Evolutionary conservation across 2,888 invertebrate species (phyloP), one percentile per base, ranked within the genome.

Genomic region (Nebria brevicollis): DNA sequence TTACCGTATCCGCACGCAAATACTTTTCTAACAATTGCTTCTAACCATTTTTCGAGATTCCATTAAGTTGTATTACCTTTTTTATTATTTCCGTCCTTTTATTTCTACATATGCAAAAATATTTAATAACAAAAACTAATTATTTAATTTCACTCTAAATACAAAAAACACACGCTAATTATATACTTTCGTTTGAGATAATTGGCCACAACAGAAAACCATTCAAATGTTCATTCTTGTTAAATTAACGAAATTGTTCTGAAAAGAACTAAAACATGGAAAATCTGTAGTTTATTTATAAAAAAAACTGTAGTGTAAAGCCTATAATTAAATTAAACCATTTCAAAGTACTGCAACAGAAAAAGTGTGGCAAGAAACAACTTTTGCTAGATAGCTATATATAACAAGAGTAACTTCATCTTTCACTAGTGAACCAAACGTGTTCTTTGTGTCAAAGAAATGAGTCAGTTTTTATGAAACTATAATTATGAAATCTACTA

Each of bases 381-480:
- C 77, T 72, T 77, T 77, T 77, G 77, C 77, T 77, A 54, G 34
- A 10, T 11, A 66, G 25, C 72, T 77, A 20, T 25, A 66, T 15
- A 66, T 25, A 70, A 70, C 8, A 70, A 13, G 20, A 64, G 72
- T 77, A 65, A 75, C 75, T 65, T 65, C 15, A n/a, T 75, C 77
- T 77, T 77, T 77, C 77, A 77, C 77, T 77, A 41, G 66, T 70
- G 72, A 75, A 26, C 72, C 43, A 72, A 77, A 77, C 72, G 64
- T 64, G 77, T 77, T 77, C 26, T 72, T 34, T 72, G 64, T 26
- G n/a, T 43, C 25, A 6, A 41, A 43, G 68, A 34, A 26, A 20
- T 34, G 11, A 15, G 13, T 70, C 70, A 70, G 70, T 70, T 25
- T 34, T 70, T 11, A 25, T 20, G 25, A 70, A 70, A 70, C 70